A percentile compares a stretch with the other conserved stretches of the same genome.
phyloP scores from a whole-genome alignment of 1,140 invertebrate genomes.

The Drosophila asahinai region DNA sequence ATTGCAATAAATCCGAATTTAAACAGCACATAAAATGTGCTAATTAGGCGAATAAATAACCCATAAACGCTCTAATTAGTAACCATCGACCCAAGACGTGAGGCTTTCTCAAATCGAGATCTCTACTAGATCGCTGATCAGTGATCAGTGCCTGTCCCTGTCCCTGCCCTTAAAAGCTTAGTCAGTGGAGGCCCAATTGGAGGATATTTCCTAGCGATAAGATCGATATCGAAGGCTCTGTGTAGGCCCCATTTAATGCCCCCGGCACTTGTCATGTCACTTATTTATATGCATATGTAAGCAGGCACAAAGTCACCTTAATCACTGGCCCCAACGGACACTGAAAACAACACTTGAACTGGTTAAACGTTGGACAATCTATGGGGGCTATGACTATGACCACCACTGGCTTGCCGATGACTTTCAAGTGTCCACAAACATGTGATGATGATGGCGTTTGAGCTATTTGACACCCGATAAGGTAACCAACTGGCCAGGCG shows the following conservation, averaged over 20 bases:
- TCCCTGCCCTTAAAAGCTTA: not conserved
- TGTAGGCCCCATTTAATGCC: conserved; percentile 24
- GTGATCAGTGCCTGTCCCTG: not conserved
- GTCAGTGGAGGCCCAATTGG: conserved; percentile 1
- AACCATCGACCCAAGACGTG: conserved; percentile 70
- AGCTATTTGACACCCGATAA: conserved; percentile 42
- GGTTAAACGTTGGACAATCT: conserved; percentile 5
- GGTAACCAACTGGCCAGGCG: conserved; percentile 7
- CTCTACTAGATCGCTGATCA: not conserved
- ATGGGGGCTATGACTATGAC: conserved; percentile 25
- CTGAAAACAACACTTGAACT: conserved; percentile 47
- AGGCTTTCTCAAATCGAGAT: conserved; percentile 8
- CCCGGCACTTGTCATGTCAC: conserved; percentile 12
- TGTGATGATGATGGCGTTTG: conserved; percentile 41
- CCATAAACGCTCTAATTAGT: conserved; percentile 78
- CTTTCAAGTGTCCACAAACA: conserved; percentile 42
- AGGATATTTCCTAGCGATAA: not conserved
- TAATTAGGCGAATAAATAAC: conserved; percentile 75
- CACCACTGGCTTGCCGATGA: conserved; percentile 7
- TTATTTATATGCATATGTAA: conserved; percentile 20
- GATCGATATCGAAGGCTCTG: not conserved
- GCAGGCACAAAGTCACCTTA: conserved; percentile 37
- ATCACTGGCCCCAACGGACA: conserved; percentile 20
- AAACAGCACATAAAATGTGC: conserved; percentile 76
- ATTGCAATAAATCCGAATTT: conserved; percentile 78